A percentile compares a stretch with the other conserved stretches of the same genome.
Evolutionary conservation across 2,797 vertebrate species (phyloP).

Genomic region (Ibycter americanus): DNA sequence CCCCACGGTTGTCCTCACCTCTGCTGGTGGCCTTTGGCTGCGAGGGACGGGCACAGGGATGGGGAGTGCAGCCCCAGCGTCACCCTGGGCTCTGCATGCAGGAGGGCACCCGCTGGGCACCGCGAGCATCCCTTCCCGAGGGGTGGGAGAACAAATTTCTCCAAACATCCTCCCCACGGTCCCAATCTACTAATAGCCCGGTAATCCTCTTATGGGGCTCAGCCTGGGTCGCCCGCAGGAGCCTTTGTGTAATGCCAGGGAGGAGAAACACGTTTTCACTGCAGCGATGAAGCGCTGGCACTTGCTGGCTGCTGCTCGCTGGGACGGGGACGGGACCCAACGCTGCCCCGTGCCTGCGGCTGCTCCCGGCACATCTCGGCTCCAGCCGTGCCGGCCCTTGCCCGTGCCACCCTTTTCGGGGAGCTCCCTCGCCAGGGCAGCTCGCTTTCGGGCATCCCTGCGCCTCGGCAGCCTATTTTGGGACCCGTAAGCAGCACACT

Average conservation of each 20-base stretch:
- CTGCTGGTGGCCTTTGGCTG: not conserved
- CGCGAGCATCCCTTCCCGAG: not conserved
- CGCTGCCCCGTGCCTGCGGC: rapidly evolving
- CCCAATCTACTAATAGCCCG: slow-evolving; percentile 44
- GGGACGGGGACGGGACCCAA: rapidly evolving
- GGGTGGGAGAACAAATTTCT: not conserved
- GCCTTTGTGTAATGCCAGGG: not conserved
- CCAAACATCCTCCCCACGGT: not conserved
- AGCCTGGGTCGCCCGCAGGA: not conserved
- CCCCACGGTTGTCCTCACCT: not conserved
- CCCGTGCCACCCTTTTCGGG: rapidly evolving
- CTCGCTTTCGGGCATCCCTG: not conserved
- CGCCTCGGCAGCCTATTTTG: rapidly evolving
- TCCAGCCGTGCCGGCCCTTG: not conserved
- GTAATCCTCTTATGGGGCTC: slow-evolving; percentile 54
- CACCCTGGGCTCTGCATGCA: rapidly evolving
- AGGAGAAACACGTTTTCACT: not conserved
- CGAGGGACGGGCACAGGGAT: not conserved
- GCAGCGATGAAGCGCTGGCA: rapidly evolving
- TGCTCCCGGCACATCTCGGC: not conserved
- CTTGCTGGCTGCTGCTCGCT: not conserved
- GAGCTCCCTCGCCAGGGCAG: not conserved
- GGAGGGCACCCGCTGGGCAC: not conserved
- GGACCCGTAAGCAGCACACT: not conserved
- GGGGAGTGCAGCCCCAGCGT: not conserved